Conservation (phyloP, 2,113 vertebrate species). For the Apistogramma diplotaenia region DNA sequence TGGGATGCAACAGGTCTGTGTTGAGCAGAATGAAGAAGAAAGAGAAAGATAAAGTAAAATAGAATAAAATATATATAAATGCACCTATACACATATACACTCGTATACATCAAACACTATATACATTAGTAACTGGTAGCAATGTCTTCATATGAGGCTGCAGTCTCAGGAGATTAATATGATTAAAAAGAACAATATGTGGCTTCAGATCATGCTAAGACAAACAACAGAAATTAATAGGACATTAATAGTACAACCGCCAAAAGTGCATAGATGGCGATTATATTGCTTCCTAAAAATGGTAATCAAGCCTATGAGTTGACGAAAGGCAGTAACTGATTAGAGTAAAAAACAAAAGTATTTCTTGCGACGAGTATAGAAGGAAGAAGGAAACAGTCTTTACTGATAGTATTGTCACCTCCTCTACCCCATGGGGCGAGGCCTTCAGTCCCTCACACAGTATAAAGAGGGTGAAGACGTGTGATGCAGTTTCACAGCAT, state of each 20-base stretch:
- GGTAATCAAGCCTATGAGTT: background rate
- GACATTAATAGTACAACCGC: background rate
- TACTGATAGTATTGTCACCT: background rate
- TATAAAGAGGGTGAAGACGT: constrained; percentile 1
- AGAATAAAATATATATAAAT: too few relatives aligned
- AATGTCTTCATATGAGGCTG: background rate
- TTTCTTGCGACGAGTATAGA: constrained; percentile 1
- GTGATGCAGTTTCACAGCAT: background rate
- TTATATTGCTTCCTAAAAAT: background rate
- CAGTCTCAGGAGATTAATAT: background rate
- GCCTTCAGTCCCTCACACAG: background rate
- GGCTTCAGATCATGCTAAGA: background rate
- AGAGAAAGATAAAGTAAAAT: too few relatives aligned
- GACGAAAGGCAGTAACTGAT: background rate
- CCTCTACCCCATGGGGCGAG: constrained; percentile 4
- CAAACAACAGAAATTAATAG: rapidly evolving
- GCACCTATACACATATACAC: too few relatives aligned
- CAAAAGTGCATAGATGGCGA: background rate
- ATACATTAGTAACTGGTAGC: too few relatives aligned
- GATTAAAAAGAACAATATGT: background rate
- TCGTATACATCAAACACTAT: too few relatives aligned
- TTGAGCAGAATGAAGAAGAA: background rate
- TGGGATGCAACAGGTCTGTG: background rate
- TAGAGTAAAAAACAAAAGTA: background rate
- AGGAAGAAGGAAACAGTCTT: constrained; percentile 64